Evolutionary conservation across 2,888 invertebrate species (phyloP).

Genomic region (Laothoe populi): DNA sequence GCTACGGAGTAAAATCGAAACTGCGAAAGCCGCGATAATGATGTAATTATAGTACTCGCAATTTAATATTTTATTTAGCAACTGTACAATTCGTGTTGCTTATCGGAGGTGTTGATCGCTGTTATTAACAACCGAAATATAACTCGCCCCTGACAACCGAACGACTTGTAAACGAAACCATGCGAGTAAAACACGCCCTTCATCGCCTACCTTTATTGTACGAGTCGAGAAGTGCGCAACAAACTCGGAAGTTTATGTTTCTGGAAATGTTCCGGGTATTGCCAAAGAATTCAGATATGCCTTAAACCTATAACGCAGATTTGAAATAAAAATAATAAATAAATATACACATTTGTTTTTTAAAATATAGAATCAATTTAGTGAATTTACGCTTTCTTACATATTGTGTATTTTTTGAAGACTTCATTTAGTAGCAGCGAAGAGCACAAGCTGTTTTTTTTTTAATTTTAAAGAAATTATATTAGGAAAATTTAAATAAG

Average conservation of each 20-base stretch:
- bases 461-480: too few relatives aligned
- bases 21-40: constrained; percentile 20
- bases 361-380: too few relatives aligned
- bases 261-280: constrained; percentile 2
- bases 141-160: constrained; percentile 59
- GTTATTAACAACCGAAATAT: constrained; percentile 66
- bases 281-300: background rate
- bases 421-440: too few relatives aligned
- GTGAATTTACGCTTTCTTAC: too few relatives aligned
- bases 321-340: background rate
- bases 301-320: background rate
- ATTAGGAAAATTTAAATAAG: too few relatives aligned
- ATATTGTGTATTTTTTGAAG: too few relatives aligned
- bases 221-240: background rate
- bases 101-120: constrained; percentile 46
- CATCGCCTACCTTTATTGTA: constrained; percentile 21
- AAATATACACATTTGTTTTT: too few relatives aligned
- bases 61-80: constrained; percentile 22
- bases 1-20: constrained; percentile 15
- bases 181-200: constrained; percentile 38
- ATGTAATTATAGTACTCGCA: constrained; percentile 26
- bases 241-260: constrained; percentile 22
- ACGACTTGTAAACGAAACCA: constrained; percentile 60
- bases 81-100: constrained; percentile 39
- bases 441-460: too few relatives aligned